These are phyloP conservation scores for Spilosoma lubricipeda DNA, from an alignment of 2,888 invertebrate species.

Conservation along the genomic window DNA sequence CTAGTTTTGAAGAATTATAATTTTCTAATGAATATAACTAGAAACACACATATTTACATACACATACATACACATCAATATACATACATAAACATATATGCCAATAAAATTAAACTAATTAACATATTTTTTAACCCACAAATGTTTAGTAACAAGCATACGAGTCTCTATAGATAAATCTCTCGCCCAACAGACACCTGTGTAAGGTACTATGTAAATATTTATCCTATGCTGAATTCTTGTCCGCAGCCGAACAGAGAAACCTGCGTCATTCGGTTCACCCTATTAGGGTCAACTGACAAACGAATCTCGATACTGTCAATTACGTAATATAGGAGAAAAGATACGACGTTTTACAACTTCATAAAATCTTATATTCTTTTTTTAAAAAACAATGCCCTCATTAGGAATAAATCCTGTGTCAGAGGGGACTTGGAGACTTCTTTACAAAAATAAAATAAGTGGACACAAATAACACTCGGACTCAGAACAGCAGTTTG, in stretches of 20 bases:
- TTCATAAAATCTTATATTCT: neutral
- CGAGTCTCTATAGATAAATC: neutral
- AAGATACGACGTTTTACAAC: neutral
- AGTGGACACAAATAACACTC: no score
- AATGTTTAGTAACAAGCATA: neutral
- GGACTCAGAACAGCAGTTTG: no score
- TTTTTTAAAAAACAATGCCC: neutral
- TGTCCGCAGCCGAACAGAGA: conserved; percentile 2
- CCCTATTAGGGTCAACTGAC: neutral
- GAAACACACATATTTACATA: no score
- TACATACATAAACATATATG: no score
- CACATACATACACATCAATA: no score
- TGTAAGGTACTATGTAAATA: conserved; percentile 9
- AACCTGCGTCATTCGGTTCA: neutral
- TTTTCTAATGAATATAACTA: no score
- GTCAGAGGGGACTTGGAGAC: no score
- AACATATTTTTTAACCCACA: neutral
- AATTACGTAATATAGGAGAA: neutral
- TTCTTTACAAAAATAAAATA: no score
- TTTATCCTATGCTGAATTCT: neutral
- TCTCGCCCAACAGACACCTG: neutral
- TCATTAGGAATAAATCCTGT: no score
- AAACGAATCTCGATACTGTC: neutral
- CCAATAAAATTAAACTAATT: no score
- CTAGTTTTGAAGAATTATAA: no score